Conservation (phyloP, 2,113 vertebrate species). For the Oreamnos americanus region DNA sequence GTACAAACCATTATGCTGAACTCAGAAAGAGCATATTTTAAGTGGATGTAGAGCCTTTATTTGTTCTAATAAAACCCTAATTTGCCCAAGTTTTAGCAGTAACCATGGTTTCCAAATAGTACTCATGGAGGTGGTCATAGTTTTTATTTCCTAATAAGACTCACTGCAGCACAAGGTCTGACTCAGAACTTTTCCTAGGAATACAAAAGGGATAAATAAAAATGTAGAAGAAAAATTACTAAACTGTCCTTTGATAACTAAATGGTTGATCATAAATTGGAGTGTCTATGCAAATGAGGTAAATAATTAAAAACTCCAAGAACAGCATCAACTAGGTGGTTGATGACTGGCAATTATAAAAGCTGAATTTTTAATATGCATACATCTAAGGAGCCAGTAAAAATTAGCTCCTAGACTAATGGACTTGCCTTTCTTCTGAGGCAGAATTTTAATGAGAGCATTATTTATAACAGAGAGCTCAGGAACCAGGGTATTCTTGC, state of each 20-base stretch:
- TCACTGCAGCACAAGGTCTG: constrained; percentile 26
- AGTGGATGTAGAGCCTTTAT: not conserved
- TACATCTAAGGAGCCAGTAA: constrained; percentile 85
- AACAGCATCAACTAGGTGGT: constrained; percentile 85
- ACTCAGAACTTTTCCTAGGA: constrained; percentile 59
- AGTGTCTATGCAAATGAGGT: constrained; percentile 88
- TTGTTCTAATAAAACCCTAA: constrained; percentile 45
- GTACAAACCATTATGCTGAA: constrained; percentile 2
- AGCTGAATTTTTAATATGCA: constrained; percentile 86
- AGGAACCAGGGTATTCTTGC: constrained; percentile 78
- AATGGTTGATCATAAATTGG: constrained; percentile 85
- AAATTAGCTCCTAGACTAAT: constrained; percentile 87
- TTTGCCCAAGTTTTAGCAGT: constrained; percentile 35
- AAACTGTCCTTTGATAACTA: constrained; percentile 83
- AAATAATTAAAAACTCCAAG: constrained; percentile 88
- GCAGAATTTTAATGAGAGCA: constrained; percentile 86
- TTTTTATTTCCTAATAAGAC: constrained; percentile 48
- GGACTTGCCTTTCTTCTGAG: constrained; percentile 84
- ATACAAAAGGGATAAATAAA: constrained; percentile 80
- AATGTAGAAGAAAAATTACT: constrained; percentile 79
- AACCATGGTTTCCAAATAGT: constrained; percentile 57
- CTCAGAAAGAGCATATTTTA: constrained; percentile 39
- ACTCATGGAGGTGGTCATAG: not conserved
- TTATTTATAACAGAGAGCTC: constrained; percentile 84
- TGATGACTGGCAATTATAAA: constrained; percentile 88